These are phyloP conservation scores for Caenorhabditis briggsae DNA, from an alignment of 1,140 invertebrate genomes.

Conservation along the genomic window DNA sequence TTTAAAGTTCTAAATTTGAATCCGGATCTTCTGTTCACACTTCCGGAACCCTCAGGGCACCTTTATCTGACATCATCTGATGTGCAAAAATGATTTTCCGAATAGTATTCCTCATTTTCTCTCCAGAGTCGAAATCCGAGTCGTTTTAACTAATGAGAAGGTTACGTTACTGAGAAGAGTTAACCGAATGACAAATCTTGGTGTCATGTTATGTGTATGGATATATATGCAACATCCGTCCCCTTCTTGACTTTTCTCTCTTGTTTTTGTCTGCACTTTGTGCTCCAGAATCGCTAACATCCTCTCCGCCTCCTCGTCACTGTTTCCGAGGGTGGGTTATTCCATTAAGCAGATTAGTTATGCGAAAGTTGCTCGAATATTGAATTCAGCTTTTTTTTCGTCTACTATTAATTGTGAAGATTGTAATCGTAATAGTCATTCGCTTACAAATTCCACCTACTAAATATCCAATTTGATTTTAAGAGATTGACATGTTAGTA, in stretches of 20 bases:
- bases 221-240: constrained; percentile 14
- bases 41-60: background rate
- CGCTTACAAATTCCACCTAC: background rate
- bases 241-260: constrained; percentile 1
- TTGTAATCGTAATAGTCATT: constrained; percentile 21
- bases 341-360: constrained; percentile 49
- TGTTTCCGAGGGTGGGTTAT: background rate
- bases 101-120: background rate
- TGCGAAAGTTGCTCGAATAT: background rate
- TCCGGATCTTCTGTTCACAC: background rate
- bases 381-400: background rate
- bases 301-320: background rate
- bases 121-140: constrained; percentile 41
- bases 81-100: constrained; percentile 25
- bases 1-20: background rate
- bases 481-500: background rate
- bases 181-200: constrained; percentile 27
- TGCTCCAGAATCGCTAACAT: constrained; percentile 47
- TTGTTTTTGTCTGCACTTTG: constrained; percentile 37
- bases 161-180: background rate
- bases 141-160: constrained; percentile 22
- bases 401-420: background rate
- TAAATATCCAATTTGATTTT: background rate
- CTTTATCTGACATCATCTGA: background rate
- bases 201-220: constrained; percentile 19